Base-by-base conservation (phyloP, 2,888 invertebrate genomes). In the Drosophila vallismaia region DNA sequence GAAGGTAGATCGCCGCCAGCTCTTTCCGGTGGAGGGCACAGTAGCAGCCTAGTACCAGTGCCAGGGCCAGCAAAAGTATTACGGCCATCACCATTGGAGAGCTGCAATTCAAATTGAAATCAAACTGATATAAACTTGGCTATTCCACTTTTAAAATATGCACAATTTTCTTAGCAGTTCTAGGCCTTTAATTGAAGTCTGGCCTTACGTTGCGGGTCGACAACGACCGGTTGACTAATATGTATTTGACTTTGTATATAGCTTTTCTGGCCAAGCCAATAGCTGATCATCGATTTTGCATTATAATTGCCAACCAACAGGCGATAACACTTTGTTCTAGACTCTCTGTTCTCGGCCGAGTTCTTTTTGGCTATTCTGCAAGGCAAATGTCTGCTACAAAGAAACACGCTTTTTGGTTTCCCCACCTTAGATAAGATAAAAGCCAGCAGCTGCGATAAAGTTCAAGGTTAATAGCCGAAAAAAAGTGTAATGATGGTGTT, bases 11-110 rank as follows among this genome's bases (percentile, higher is more conserved):
- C 36, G 81, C 80, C 29, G 78, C 68, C 58, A 88, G 72, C 80
- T 88, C 87, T 50, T 84, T 79, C 70, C 86, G 80, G 63, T 91
- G 79, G 58, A 89, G 88, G 59, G 86, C 90, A 75, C 90, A 88
- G 75, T 88, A 91, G 71, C 88, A 87, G 53, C 82, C 89, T 62
- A 91, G 75, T 74, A 91, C 76, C 56, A 91, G 75, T 79, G 88
- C 89, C 77, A 91, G 76, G 66, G 88, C 86, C 71, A 90, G 74
- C 70, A 91, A 78, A 70, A 91, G 75, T 74, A 91, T 86, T 79
- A 91, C 85, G 79, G 90, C 91, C 91, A 91, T 91, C 84, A 89
- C 87, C 89, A 90, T 90, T 77, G 62, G 52, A 64, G 45, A 63
- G 56, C 75, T 75, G 58, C 51, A 75, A 75, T n/a, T n/a, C 19